phyloP scores from a whole-genome alignment of 35 echinoderm and acorn worm genomes.

The Ophioderma brevispina region DNA sequence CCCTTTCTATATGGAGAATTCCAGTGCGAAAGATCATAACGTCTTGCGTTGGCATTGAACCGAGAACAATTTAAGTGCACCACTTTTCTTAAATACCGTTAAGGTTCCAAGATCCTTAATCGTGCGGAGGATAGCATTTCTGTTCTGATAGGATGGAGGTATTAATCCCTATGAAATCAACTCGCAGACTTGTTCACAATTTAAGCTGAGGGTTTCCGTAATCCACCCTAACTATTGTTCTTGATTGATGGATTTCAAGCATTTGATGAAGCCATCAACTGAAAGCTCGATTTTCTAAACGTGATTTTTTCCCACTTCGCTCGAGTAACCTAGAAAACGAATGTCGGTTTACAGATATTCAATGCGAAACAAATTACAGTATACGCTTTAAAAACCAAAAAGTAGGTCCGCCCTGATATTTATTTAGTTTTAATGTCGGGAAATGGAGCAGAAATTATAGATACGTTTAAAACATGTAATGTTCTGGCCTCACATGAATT shows the following conservation, averaged over 20 bases:
- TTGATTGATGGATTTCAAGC: background rate
- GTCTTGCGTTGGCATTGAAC: background rate
- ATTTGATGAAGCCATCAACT: background rate
- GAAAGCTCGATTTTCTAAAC: background rate
- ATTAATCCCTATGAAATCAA: background rate
- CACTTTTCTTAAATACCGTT: background rate
- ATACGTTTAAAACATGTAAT: too few species aligned
- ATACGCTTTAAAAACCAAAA: too few species aligned
- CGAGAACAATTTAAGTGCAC: background rate
- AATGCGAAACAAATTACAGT: too few species aligned
- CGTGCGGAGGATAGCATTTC: background rate
- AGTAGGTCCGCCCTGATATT: too few species aligned
- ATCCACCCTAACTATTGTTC: background rate
- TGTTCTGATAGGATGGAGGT: background rate
- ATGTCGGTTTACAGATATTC: too few species aligned
- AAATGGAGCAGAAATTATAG: too few species aligned
- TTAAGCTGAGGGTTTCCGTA: background rate
- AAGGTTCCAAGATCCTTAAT: background rate
- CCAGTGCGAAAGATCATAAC: background rate
- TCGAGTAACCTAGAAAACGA: background rate
- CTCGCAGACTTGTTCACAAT: background rate
- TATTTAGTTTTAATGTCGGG: too few species aligned
- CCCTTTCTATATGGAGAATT: background rate
- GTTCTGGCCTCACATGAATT: too few species aligned
- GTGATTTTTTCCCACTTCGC: background rate